A percentile compares a stretch with the other conserved stretches of the same genome.
Conservation (phyloP, 2,888 invertebrate species). For the Conomelus anceps region DNA sequence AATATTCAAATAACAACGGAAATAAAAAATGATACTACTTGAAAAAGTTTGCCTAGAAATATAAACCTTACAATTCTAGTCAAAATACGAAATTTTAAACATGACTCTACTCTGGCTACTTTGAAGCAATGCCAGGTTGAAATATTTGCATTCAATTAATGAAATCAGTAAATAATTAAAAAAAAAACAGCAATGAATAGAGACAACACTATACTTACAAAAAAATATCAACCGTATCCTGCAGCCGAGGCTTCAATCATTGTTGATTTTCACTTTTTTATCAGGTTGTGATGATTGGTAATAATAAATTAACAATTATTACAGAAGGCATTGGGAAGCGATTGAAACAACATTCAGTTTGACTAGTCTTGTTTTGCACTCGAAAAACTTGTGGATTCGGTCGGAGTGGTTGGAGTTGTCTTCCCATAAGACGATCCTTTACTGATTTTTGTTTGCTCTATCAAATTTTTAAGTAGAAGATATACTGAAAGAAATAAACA, state of each 20-base stretch:
- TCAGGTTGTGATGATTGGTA: not conserved
- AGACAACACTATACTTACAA: not conserved
- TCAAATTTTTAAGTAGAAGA: conserved; percentile 66
- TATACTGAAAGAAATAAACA: conserved; percentile 58
- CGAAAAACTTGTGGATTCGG: conserved; percentile 21
- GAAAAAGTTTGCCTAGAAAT: no score
- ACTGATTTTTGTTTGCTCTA: conserved; percentile 78
- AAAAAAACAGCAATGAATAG: not conserved
- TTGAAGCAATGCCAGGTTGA: no score
- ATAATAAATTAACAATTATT: not conserved
- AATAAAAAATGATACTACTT: no score
- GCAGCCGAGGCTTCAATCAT: no score
- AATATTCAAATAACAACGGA: no score
- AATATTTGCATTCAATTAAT: no score
- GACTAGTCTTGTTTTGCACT: not conserved
- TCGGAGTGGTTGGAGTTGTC: conserved; percentile 33
- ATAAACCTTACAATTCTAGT: no score
- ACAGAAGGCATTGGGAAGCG: not conserved
- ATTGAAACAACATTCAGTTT: no score
- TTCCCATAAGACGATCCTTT: conserved; percentile 74
- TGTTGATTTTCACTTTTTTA: not conserved
- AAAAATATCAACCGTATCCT: not conserved
- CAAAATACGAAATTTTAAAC: no score
- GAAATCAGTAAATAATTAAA: no score
- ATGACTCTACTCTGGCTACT: no score